Evolutionary conservation across 1,140 invertebrate genomes (phyloP), one percentile per base, ranked within the genome.

Genomic region (Orius insidiosus): DNA sequence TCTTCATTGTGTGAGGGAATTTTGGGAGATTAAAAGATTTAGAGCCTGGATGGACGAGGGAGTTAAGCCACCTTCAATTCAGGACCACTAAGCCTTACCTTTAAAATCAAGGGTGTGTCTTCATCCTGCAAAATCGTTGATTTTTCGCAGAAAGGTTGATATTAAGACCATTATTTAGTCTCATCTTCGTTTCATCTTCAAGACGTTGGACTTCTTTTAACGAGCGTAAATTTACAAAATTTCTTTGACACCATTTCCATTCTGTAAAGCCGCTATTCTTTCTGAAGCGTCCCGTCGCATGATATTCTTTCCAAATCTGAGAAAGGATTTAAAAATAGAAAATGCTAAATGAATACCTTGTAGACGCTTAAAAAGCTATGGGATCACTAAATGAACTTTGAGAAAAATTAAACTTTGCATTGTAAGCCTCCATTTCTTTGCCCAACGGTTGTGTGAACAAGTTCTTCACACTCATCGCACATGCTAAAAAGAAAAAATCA

Each of bases 371-470:
- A 65, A 49, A 80, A 76, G 85, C n/a, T 43, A 95, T 69, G 47
- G 79, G 76, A 63, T 96, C 93, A 55, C 86, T 92, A 32, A 74
- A 77, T 0, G 85, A 81, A 1, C 75, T 73, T 58, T 79, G 72
- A 0, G 86, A 72, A 81, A 86, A 95, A 0, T 69, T 63, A 2
- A 89, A 62, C 57, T 86, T 87, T 10, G 75, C 77, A 56, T 73
- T 74, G 61, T 83, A 94, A 0, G 81, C 71, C 38, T 78, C 68
- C 5, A 88, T 56, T 44, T 72, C 65, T 50, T 78, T 69, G 49
- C 75, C 63, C 59, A 81, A 87, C 1, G 78, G 79, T 47, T 67
- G 72, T 32, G 71, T 75, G 59, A 90, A 94, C 34, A 94, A 67
- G 55, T 76, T 83, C 54, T 83, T 87, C 1, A 84, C 67, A 2